Conservation (phyloP, 2,888 invertebrate species). For the Octonoba sinensis region DNA sequence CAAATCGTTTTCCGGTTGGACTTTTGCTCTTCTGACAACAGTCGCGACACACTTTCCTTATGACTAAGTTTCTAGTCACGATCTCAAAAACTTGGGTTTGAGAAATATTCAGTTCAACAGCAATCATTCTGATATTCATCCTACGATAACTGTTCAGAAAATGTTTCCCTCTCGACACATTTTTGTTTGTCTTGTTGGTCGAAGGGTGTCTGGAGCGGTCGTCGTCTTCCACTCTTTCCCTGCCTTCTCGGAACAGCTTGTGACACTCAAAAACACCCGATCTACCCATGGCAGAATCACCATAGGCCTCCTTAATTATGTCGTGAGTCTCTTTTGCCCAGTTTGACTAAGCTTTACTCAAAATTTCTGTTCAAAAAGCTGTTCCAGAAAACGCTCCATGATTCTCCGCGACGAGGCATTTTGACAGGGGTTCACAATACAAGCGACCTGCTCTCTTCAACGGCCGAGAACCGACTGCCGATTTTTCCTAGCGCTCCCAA, state of each 20-base stretch:
- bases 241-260: not conserved
- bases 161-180: not conserved
- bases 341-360: not conserved
- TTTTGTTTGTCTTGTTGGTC: not conserved
- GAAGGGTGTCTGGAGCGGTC: not conserved
- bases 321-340: too few species aligned
- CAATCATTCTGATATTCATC: too few species aligned
- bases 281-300: not conserved
- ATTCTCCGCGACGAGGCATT: not conserved
- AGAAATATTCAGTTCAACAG: not conserved
- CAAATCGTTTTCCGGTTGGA: not conserved
- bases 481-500: not conserved
- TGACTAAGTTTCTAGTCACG: not conserved
- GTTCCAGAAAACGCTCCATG: not conserved
- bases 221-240: not conserved
- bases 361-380: not conserved
- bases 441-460: not conserved
- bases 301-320: too few species aligned
- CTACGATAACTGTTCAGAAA: not conserved
- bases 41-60: not conserved
- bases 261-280: not conserved
- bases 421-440: not conserved
- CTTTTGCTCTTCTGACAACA: not conserved
- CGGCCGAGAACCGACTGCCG: not conserved
- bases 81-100: not conserved